Conservation (phyloP, 1,140 invertebrate genomes). For the Schlechtendalia chinensis region DNA sequence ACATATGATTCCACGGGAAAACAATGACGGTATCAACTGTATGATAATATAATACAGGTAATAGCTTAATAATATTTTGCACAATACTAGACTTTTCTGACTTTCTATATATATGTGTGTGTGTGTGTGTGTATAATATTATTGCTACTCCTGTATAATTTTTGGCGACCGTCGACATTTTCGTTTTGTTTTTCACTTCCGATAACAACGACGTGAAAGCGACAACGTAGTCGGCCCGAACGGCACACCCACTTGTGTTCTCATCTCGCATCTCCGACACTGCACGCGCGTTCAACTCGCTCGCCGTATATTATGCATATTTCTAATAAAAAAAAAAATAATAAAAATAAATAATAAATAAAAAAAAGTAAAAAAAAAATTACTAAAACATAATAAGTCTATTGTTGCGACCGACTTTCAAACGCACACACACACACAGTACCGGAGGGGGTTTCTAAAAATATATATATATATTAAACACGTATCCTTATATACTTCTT, state of each 20-base stretch:
- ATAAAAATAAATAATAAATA: slow-evolving; percentile 2
- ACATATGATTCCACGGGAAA: no score
- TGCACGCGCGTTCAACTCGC: slow-evolving; percentile 15
- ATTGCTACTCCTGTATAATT: background rate
- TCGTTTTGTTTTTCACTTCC: slow-evolving; percentile 15
- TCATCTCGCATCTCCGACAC: slow-evolving; percentile 14
- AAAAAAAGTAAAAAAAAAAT: background rate
- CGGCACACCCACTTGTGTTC: slow-evolving; percentile 45
- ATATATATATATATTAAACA: slow-evolving; percentile 20
- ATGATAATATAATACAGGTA: no score
- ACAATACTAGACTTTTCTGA: no score
- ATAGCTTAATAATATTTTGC: no score
- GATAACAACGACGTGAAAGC: slow-evolving; percentile 11
- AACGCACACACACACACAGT: background rate
- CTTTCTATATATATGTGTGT: no score
- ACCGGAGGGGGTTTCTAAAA: slow-evolving; percentile 40
- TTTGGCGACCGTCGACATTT: background rate
- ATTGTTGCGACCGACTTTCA: slow-evolving; percentile 38
- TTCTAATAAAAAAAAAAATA: slow-evolving; percentile 24
- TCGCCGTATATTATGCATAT: slow-evolving; percentile 23
- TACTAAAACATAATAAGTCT: slow-evolving; percentile 47
- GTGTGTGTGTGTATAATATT: no score
- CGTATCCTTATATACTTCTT: slow-evolving; percentile 4
- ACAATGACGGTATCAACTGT: no score
- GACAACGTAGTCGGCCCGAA: background rate